Percentiles rank a stretch among this genome's conserved stretches.
These are phyloP conservation scores for Synanthedon myopaeformis DNA, from an alignment of 2,888 invertebrate species.

Conservation along the genomic window DNA sequence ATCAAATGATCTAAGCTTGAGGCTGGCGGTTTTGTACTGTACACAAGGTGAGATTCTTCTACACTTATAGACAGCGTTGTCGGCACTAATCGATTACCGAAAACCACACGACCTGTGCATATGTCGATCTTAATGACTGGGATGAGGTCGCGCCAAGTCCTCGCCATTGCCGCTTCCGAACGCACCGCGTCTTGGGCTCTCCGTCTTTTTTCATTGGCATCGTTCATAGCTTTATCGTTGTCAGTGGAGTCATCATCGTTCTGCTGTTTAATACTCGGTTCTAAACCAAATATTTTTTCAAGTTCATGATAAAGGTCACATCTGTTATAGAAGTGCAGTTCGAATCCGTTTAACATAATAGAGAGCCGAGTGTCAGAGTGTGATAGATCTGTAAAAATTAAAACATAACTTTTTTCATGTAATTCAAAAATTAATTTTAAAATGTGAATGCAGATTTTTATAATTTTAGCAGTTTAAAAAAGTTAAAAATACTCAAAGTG, in stretches of 20 bases:
- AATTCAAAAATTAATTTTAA: too few relatives aligned
- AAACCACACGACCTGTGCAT: constrained; percentile 90
- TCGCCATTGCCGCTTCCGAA: constrained; percentile 86
- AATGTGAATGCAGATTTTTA: too few relatives aligned
- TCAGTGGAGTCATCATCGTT: constrained; percentile 67
- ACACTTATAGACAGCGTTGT: constrained; percentile 92
- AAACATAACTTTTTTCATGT: background rate
- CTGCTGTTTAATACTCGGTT: constrained; percentile 80
- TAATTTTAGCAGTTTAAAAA: too few relatives aligned
- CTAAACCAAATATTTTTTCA: constrained; percentile 89
- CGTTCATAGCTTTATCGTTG: constrained; percentile 72
- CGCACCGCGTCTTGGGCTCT: constrained; percentile 65
- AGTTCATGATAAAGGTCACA: constrained; percentile 87
- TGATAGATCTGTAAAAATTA: constrained; percentile 81
- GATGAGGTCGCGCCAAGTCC: constrained; percentile 95
- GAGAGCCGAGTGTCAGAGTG: constrained; percentile 94
- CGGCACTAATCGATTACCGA: constrained; percentile 94
- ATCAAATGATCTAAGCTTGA: constrained; percentile 94
- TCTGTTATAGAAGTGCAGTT: constrained; percentile 94
- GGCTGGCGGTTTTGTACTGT: constrained; percentile 95
- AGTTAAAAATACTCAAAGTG: too few relatives aligned
- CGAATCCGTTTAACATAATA: constrained; percentile 92
- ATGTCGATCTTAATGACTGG: constrained; percentile 97
- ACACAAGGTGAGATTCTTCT: constrained; percentile 94
- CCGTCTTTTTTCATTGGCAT: constrained; percentile 71